These are phyloP conservation scores for Sepiola atlantica DNA, from an alignment of 2,888 invertebrate genomes.

Conservation along the genomic window DNA sequence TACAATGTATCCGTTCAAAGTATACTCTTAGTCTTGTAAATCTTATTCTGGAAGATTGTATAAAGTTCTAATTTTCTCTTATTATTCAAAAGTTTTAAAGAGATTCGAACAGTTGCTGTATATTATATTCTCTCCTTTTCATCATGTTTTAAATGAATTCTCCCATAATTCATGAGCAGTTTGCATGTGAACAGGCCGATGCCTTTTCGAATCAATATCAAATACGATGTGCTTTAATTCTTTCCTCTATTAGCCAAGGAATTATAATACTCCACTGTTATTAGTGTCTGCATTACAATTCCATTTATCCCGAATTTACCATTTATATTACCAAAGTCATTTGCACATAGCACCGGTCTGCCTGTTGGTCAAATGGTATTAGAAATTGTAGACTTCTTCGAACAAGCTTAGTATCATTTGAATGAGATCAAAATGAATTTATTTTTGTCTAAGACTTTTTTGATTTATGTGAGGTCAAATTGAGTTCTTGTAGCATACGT, in stretches of 20 bases:
- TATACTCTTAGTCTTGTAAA: background rate
- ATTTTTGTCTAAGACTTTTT: background rate
- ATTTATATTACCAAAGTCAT: conserved; percentile 19
- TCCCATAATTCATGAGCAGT: conserved; percentile 18
- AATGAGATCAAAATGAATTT: background rate
- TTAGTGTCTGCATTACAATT: background rate
- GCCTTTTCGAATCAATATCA: background rate
- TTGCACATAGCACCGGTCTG: background rate
- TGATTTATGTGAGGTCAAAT: conserved; percentile 13
- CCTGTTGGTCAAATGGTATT: background rate
- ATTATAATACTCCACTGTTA: background rate
- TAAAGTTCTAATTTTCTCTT: background rate
- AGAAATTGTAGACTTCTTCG: background rate
- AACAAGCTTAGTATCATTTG: background rate
- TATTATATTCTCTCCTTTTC: background rate
- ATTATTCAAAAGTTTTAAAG: background rate
- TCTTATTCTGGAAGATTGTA: background rate
- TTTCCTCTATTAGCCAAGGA: background rate
- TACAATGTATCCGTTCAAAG: background rate
- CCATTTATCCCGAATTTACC: background rate
- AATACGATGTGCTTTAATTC: conserved; percentile 15
- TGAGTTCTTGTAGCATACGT: background rate
- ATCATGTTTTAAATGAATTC: background rate
- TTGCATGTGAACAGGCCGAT: background rate
- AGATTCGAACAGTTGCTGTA: background rate